Base-by-base conservation (phyloP, 37 sponge, comb jelly and placozoan genomes). In the Eunapius fragilis region DNA sequence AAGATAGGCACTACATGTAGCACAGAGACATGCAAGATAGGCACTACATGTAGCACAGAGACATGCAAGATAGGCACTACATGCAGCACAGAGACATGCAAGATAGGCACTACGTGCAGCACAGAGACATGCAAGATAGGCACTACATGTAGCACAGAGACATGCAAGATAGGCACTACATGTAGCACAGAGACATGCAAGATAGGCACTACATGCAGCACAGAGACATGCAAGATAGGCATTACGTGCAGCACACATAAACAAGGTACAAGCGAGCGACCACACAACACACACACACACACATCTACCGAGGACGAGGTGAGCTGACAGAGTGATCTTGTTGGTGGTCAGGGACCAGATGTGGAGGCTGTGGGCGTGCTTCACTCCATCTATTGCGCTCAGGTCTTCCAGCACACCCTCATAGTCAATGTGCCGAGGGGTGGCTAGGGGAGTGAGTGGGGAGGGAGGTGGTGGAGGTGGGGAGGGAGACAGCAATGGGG, bases 331-430 rank as follows among this genome's bases (percentile, higher is more conserved):
- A 22, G 87, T 80, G 35, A 74, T 32, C 37, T 80, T 87, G 80
- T 80, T 77, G 48, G 80, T 80, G n/a, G 87, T 87, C 23, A 87
- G 80, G 25, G 87, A 87, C 87, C 87, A 87, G 37, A 87, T 87
- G 74, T 87, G 87, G 28, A 87, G 71, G 26, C 74, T 72, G 78
- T 87, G 87, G 26, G 74, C 87, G 25, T 67, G 73, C 74, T 73
- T 72, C 41, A 87, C 87, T 28, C 78, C 74, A 17, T 35, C 67
- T 0, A 80, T 30, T 14, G 37, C 37, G 48, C 68, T 58, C 7
- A 89, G 70, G 38, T 90, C 87, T 26, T 67, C 67, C 31, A 85
- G 70, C 50, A 90, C 87, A 23, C 76, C 77, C 31, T 86, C 70
- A 41, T 86, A 86, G 72, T 90, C 69, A 30, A 90, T 79, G 25